These are phyloP conservation scores for Vireo griseus DNA, from an alignment of 2,797 vertebrate species.

Conservation along the genomic window DNA sequence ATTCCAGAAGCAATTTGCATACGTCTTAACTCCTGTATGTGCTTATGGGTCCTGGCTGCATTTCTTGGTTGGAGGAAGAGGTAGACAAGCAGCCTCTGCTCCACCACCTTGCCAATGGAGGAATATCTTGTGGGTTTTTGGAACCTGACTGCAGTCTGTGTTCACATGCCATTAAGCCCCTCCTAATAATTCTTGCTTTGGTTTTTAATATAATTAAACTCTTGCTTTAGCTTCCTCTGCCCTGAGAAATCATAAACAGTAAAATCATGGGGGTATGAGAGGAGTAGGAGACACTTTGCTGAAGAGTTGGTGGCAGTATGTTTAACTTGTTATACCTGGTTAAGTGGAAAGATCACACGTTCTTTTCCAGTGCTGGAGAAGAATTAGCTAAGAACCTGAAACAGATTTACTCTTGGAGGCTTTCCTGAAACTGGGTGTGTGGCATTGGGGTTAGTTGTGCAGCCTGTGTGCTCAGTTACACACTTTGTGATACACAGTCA, in stretches of 20 bases:
- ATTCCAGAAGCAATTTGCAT: background rate
- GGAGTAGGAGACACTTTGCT: background rate
- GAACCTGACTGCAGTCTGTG: background rate
- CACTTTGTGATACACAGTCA: fast-evolving
- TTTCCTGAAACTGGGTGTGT: background rate
- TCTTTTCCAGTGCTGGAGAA: background rate
- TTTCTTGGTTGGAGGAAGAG: background rate
- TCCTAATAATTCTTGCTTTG: background rate
- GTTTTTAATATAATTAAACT: background rate
- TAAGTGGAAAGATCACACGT: background rate
- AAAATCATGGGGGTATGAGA: background rate
- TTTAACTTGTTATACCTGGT: background rate
- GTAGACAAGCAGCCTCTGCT: background rate
- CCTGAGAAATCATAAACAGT: background rate
- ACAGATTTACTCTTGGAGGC: background rate
- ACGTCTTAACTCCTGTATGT: background rate
- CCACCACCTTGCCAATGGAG: too few relatives aligned
- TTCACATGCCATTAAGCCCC: fast-evolving
- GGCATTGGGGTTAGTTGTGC: fast-evolving
- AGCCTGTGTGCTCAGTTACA: background rate
- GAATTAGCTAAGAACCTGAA: background rate
- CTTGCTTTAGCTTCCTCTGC: background rate
- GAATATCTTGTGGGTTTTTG: background rate
- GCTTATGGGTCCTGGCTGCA: background rate
- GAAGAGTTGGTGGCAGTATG: background rate